A percentile compares a stretch with the other conserved stretches of the same genome.
Evolutionary conservation across 1,140 invertebrate species (phyloP).

Genomic region (Armadillidium nasatum): DNA sequence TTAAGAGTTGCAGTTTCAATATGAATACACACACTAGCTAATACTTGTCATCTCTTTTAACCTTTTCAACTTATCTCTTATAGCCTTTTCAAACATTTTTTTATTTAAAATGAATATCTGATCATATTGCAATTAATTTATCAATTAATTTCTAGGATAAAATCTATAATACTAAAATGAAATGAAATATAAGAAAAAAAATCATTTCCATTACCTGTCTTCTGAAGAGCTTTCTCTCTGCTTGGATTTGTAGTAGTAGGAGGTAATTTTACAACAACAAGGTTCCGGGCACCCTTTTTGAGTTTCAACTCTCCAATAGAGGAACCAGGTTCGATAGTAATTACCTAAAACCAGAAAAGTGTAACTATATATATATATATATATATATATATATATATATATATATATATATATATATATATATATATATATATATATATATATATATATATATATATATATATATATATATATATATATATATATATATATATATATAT

Average conservation of each 20-base stretch:
- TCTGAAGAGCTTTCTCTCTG: conserved; percentile 34
- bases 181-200: too few species aligned
- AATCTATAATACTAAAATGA: too few species aligned
- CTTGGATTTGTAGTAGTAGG: conserved; percentile 42
- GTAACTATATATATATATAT: too few species aligned
- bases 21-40: too few species aligned
- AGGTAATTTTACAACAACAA: conserved; percentile 40
- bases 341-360: conserved; percentile 26
- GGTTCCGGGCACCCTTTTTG: conserved; percentile 34
- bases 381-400: conserved; percentile 31
- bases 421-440: conserved; percentile 28
- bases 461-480: background rate
- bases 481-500: background rate
- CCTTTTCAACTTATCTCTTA: too few species aligned
- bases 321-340: conserved; percentile 33
- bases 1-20: too few species aligned
- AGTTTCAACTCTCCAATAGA: conserved; percentile 35
- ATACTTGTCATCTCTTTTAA: too few species aligned
- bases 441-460: conserved; percentile 22
- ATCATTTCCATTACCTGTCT: conserved; percentile 29
- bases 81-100: too few species aligned
- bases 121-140: too few species aligned
- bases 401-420: conserved; percentile 32
- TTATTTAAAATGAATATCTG: too few species aligned
- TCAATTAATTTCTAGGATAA: too few species aligned